phyloP scores from a whole-genome alignment of 2,113 vertebrate genomes.

The Uria lomvia region DNA sequence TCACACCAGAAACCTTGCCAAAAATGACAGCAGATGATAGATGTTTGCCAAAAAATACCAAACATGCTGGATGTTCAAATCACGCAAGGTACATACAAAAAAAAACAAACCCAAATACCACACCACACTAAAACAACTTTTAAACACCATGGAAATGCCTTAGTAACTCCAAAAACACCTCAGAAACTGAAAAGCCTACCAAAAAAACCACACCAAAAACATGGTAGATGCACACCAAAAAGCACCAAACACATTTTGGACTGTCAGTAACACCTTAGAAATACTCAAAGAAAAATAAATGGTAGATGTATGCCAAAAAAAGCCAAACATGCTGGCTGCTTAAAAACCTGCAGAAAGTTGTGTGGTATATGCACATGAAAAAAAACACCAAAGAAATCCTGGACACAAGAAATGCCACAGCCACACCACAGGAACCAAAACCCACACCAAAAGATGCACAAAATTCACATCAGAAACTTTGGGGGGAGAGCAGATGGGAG shows the following conservation, averaged over 20 bases:
- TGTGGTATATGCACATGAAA: fast-evolving
- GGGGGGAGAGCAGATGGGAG: background rate
- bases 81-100: background rate
- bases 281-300: background rate
- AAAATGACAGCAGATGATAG: background rate
- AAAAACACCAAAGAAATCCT: background rate
- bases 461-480: background rate
- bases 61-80: background rate
- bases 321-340: background rate
- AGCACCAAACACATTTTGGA: background rate
- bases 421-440: background rate
- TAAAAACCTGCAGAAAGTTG: background rate
- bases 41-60: background rate
- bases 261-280: background rate
- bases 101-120: background rate
- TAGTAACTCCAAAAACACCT: background rate
- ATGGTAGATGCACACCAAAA: background rate
- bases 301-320: background rate
- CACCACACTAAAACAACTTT: background rate
- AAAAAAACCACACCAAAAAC: background rate
- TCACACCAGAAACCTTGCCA: background rate
- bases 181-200: background rate
- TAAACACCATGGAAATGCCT: background rate
- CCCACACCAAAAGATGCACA: background rate
- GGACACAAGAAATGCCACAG: background rate